phyloP scores from a whole-genome alignment of 2,797 vertebrate genomes.

The Paratrypauchen microcephalus region DNA sequence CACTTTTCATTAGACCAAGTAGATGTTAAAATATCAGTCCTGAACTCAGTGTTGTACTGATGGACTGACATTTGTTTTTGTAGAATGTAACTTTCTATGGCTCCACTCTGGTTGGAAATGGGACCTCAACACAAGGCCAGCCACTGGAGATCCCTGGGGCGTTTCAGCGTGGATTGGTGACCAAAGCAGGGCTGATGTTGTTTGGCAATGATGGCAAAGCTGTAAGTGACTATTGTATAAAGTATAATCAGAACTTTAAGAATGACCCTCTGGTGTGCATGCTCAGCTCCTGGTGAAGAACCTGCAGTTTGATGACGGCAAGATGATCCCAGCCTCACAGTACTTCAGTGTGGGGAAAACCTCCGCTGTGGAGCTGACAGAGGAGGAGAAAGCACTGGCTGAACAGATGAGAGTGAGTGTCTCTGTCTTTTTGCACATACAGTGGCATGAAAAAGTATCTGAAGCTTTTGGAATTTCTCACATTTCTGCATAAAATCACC shows the following conservation, averaged over 20 bases:
- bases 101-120: conserved; percentile 72
- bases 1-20: background rate
- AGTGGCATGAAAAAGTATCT: no score
- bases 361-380: conserved; percentile 77
- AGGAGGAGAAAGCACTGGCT: conserved; percentile 78
- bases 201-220: conserved; percentile 82
- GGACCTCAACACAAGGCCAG: conserved; percentile 66
- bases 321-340: conserved; percentile 84
- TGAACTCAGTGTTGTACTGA: background rate
- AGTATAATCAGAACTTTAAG: background rate
- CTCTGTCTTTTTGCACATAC: background rate
- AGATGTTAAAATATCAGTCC: background rate
- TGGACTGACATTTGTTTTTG: background rate
- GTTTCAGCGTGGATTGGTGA: conserved; percentile 74
- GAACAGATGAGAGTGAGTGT: conserved; percentile 78
- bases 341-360: conserved; percentile 77
- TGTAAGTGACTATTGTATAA: conserved; percentile 60
- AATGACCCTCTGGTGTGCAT: background rate
- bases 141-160: conserved; percentile 80
- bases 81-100: conserved; percentile 87
- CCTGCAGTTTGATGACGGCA: conserved; percentile 85
- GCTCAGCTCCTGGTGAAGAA: conserved; percentile 85
- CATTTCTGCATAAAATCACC: no score
- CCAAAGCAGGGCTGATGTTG: conserved; percentile 81
- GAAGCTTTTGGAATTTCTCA: no score